Evolutionary conservation across 2,113 vertebrate species (phyloP), one percentile per base, ranked within the genome.

Genomic region (Alligator sinensis): DNA sequence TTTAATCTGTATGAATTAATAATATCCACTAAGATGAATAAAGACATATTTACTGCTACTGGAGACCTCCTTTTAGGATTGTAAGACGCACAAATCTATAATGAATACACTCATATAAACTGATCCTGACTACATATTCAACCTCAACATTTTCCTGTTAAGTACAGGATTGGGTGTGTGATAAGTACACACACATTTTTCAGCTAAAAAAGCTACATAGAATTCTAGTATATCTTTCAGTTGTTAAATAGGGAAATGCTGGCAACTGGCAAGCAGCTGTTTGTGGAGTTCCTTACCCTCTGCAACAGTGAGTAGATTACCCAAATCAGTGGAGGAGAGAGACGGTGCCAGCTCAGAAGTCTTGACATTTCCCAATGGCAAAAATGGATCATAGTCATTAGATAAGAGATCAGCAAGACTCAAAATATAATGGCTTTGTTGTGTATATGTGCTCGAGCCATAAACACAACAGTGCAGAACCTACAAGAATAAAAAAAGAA

Each of bases 391-490:
- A 0, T 99, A 99, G 91, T 99, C 99, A 8, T 98, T 94, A 76
- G 98, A 98, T 0, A 98, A 99, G 90, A 99, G 97, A 96, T 99
- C 99, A 0, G 99, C 98, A 95, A 99, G 97, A 72, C 98, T 99
- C 96, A 99, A 96, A 62, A 99, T 98, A 22, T 99, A 99, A 96
- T 99, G 99, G 97, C 99, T 99, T 94, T 99, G 99, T 86, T 99
- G 99, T 6, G 98, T 99, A 68, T 99, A 99, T 1, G 99, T 98
- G 96, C 98, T 99, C 63, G 99, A 99, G 85, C 99, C 99, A 2
- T 98, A 99, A 86, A 99, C 98, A 61, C 99, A 99, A 85, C 99
- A 99, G 97, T 99, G 99, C 47, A 99, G 98, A 88, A 99, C 99
- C 99, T 99, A 96, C 9, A 27, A 80, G 93, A 27, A 86, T 27